Percentiles rank a stretch among this genome's conserved stretches.
Evolutionary conservation across 2,888 invertebrate genomes (phyloP).

Genomic region (Phaedon cochleariae): DNA sequence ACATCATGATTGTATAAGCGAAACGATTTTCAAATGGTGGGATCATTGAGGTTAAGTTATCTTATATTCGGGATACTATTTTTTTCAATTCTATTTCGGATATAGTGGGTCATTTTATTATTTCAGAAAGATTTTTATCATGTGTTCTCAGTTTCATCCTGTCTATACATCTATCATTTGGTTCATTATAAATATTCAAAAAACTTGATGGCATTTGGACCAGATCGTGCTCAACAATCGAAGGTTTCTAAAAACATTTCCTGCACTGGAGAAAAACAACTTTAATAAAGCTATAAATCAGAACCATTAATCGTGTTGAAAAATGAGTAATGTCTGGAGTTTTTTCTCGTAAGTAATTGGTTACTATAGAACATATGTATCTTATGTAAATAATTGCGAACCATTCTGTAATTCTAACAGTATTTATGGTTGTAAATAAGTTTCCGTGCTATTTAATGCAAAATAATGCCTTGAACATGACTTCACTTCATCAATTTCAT

Average conservation of each 20-base stretch:
- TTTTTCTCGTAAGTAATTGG: neutral
- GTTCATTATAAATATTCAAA: neutral
- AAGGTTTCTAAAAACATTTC: neutral
- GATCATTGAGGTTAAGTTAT: too few species aligned
- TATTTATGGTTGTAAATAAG: neutral
- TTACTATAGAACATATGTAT: neutral
- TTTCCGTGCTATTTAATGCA: neutral
- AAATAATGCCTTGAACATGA: neutral
- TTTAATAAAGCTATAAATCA: slow-evolving; percentile 1
- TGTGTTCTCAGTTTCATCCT: too few species aligned
- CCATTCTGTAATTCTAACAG: neutral
- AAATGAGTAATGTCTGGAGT: neutral
- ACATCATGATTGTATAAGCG: too few species aligned
- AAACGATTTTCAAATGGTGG: too few species aligned
- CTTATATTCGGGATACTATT: too few species aligned
- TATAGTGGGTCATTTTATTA: too few species aligned
- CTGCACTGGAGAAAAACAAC: neutral
- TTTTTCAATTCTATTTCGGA: too few species aligned
- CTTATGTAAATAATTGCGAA: neutral
- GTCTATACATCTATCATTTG: too few species aligned
- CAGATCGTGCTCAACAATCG: neutral
- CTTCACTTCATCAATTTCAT: neutral
- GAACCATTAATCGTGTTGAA: neutral
- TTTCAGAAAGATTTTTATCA: too few species aligned
- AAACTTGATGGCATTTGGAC: neutral